A percentile compares a stretch with the other conserved stretches of the same genome.
Conservation (phyloP, 2,113 vertebrate genomes). For the Nyctibius bracteatus region DNA sequence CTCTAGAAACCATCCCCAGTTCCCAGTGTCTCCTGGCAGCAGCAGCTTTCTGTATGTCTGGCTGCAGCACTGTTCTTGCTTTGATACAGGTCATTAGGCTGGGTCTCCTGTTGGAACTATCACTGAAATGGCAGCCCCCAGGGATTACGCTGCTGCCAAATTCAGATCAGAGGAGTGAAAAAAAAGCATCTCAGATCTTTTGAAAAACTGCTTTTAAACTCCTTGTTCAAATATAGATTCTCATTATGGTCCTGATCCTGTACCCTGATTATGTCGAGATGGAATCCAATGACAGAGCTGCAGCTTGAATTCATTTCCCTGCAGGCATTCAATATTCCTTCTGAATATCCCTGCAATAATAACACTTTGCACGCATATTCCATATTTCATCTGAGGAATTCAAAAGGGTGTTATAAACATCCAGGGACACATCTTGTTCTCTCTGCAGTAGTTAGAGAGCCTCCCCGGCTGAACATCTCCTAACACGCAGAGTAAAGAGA, state of each 20-base stretch:
- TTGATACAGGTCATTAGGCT: constrained; percentile 50
- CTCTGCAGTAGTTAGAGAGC: not conserved
- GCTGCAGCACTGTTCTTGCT: not conserved
- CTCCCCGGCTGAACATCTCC: not conserved
- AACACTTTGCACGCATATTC: not conserved
- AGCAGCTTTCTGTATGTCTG: not conserved
- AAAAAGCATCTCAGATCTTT: not conserved
- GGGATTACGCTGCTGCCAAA: constrained; percentile 17
- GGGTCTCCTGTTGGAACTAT: constrained; percentile 2
- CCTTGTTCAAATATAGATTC: not conserved
- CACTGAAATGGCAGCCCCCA: constrained; percentile 20
- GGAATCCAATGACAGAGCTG: not conserved
- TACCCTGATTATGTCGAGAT: not conserved
- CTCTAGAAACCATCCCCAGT: not conserved
- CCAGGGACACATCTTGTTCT: not conserved
- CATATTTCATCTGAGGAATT: not conserved
- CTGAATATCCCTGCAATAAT: not conserved
- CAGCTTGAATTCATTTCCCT: not conserved
- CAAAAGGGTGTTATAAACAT: not conserved
- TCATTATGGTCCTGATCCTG: not conserved
- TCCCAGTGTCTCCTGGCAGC: not conserved
- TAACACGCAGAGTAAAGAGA: not conserved
- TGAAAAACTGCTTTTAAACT: not conserved
- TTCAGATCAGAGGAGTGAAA: constrained; percentile 13
- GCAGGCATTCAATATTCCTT: not conserved